These are phyloP conservation scores for Dascyllus trimaculatus DNA, from an alignment of 2,113 vertebrate genomes.

Conservation along the genomic window DNA sequence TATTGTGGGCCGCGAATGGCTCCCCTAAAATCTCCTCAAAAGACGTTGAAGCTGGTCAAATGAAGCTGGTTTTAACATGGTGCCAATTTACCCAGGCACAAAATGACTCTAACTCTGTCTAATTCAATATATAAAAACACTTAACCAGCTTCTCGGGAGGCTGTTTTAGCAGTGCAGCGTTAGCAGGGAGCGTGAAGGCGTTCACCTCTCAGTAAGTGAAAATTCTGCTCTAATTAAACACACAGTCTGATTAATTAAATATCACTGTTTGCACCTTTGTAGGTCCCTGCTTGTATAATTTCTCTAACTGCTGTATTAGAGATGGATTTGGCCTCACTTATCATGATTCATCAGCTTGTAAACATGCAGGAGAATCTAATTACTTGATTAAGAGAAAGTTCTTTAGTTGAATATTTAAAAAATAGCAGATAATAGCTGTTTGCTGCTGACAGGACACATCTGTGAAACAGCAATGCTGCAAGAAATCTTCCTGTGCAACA, in stretches of 20 bases:
- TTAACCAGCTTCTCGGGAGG: conserved; percentile 35
- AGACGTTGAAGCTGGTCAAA: conserved; percentile 29
- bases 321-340: neutral
- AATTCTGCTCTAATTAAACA: conserved; percentile 35
- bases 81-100: conserved; percentile 41
- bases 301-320: neutral
- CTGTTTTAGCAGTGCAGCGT: neutral
- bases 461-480: neutral
- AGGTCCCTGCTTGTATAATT: neutral
- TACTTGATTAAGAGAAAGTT: conserved; percentile 2
- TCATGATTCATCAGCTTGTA: neutral
- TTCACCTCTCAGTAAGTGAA: conserved; percentile 4
- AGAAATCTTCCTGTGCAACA: too few relatives aligned
- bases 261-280: neutral
- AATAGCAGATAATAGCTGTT: neutral
- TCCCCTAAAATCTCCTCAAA: conserved; percentile 44
- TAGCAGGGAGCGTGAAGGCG: neutral
- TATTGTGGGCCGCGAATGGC: conserved; percentile 24
- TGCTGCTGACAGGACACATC: conserved; percentile 5
- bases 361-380: conserved; percentile 5
- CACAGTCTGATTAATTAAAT: conserved; percentile 15
- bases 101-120: conserved; percentile 43
- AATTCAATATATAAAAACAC: conserved; percentile 54
- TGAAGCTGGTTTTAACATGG: conserved; percentile 31
- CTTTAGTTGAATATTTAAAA: neutral